phyloP scores from a whole-genome alignment of 2,888 invertebrate species.

The Xylophagus ater region DNA sequence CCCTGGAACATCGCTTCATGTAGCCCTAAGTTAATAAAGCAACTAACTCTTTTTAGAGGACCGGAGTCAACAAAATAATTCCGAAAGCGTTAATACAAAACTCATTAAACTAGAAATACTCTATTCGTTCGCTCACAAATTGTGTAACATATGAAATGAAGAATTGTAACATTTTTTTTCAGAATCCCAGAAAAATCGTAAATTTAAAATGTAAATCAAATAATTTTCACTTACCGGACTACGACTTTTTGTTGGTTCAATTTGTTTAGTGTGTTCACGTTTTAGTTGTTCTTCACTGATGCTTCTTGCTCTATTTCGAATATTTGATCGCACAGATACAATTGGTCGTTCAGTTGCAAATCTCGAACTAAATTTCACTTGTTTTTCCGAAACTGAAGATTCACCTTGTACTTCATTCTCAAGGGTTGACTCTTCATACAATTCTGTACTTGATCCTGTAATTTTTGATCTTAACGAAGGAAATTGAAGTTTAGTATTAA shows the following conservation, averaged over 20 bases:
- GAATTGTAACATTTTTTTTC: no score
- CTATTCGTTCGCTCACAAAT: no score
- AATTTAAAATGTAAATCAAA: not conserved
- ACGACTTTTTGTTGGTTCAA: conserved; percentile 1
- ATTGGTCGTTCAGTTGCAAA: conserved; percentile 12
- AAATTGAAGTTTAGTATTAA: conserved; percentile 16
- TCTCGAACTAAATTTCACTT: conserved; percentile 14
- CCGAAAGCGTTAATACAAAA: no score
- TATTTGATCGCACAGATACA: no score
- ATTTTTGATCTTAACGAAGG: conserved; percentile 17
- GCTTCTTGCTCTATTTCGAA: no score
- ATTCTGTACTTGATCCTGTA: conserved; percentile 8
- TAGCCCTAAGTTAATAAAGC: no score
- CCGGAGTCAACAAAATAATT: no score
- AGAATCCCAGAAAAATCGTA: no score
- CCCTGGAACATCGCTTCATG: no score
- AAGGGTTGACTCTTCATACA: conserved; percentile 16
- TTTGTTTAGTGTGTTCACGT: conserved; percentile 1
- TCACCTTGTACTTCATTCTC: conserved; percentile 17
- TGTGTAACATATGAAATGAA: no score
- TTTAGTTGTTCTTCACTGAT: conserved; percentile 1
- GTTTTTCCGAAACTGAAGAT: conserved; percentile 15
- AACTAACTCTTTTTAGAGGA: no score
- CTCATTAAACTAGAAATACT: no score
- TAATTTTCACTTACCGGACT: conserved; percentile 6